phyloP scores from a whole-genome alignment of 2,888 invertebrate genomes.

The Charanyca ferruginea region DNA sequence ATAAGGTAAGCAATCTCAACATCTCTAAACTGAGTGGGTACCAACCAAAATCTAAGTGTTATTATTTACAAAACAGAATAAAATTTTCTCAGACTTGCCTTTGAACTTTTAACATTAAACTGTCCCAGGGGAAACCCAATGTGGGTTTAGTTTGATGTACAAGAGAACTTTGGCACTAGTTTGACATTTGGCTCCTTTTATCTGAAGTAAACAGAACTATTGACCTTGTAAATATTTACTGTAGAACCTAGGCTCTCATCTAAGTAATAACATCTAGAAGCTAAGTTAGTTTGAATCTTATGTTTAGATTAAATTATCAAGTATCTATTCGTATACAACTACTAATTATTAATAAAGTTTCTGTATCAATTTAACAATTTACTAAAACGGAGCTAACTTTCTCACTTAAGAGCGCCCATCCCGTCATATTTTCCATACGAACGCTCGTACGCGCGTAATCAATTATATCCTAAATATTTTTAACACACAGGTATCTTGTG shows the following conservation, averaged over 20 bases:
- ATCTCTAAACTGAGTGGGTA: neutral
- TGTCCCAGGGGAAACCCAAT: slow-evolving; percentile 2
- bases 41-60: neutral
- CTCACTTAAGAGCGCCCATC: too few species aligned
- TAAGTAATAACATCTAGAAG: neutral
- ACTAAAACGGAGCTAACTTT: too few species aligned
- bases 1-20: too few species aligned
- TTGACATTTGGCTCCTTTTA: slow-evolving; percentile 13
- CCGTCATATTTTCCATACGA: too few species aligned
- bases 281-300: neutral
- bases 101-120: slow-evolving; percentile 14
- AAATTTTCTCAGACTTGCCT: slow-evolving; percentile 1
- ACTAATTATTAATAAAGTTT: too few species aligned
- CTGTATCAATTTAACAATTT: too few species aligned
- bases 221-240: slow-evolving; percentile 15
- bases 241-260: neutral
- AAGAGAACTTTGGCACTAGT: slow-evolving; percentile 18
- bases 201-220: slow-evolving; percentile 24
- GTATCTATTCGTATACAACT: too few species aligned
- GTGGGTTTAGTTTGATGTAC: slow-evolving; percentile 14
- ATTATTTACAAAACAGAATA: neutral
- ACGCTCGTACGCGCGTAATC: too few species aligned
- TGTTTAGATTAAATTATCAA: neutral
- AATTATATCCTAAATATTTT: too few species aligned
- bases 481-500: too few species aligned